A percentile compares a stretch with the other conserved stretches of the same genome.
phyloP scores from a whole-genome alignment of 2,888 invertebrate species.

The Erebia palarica region DNA sequence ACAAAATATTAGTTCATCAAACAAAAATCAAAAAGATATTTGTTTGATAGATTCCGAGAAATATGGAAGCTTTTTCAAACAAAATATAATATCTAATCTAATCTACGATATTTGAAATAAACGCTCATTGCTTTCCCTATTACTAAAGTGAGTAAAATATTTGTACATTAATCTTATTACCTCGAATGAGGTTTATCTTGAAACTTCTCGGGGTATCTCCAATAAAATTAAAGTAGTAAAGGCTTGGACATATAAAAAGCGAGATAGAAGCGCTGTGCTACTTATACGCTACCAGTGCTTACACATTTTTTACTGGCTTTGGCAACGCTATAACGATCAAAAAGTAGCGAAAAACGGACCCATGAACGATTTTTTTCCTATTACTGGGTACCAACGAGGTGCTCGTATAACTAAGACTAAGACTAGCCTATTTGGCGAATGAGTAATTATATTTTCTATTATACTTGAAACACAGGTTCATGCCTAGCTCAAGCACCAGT shows the following conservation, averaged over 20 bases:
- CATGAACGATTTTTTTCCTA: too few species aligned
- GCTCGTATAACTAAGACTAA: too few species aligned
- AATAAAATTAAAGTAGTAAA: slow-evolving; percentile 34
- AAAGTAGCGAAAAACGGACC: too few species aligned
- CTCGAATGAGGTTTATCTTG: slow-evolving; percentile 15
- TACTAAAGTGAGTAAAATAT: slow-evolving; percentile 14
- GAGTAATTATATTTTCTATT: too few species aligned
- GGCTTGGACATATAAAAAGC: not conserved
- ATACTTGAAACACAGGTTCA: too few species aligned
- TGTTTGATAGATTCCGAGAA: not conserved
- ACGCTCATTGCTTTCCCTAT: not conserved
- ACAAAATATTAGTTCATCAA: too few species aligned
- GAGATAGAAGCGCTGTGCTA: not conserved
- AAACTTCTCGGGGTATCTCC: slow-evolving; percentile 13
- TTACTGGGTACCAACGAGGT: too few species aligned
- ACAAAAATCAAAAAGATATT: not conserved
- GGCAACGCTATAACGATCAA: too few species aligned
- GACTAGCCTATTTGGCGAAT: too few species aligned
- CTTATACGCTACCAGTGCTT: not conserved
- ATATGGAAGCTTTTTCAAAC: not conserved
- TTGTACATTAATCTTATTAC: slow-evolving; percentile 10
- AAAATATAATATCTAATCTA: not conserved
- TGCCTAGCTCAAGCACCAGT: too few species aligned
- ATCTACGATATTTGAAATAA: not conserved
- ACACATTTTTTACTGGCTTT: too few species aligned